phyloP scores from a whole-genome alignment of 2,888 invertebrate genomes.

The Thera obeliscata region DNA sequence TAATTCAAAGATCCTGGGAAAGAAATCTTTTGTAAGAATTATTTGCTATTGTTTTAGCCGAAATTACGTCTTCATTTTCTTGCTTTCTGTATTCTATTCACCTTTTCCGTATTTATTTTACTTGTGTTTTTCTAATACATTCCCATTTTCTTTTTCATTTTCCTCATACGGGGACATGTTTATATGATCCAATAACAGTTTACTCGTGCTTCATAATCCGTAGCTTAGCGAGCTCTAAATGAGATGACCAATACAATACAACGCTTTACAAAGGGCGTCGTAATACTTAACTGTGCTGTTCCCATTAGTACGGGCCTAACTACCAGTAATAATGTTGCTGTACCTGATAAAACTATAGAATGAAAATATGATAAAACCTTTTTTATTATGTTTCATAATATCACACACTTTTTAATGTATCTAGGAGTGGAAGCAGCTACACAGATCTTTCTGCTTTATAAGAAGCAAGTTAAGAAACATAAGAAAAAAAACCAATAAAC shows the following conservation, averaged over 20 bases:
- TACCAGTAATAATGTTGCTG: conserved; percentile 2
- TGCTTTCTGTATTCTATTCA: neutral
- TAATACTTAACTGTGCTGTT: conserved; percentile 14
- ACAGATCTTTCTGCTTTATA: too few species aligned
- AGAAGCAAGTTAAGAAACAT: too few species aligned
- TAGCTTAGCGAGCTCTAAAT: conserved; percentile 8
- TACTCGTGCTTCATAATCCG: conserved; percentile 15
- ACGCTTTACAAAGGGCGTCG: conserved; percentile 6
- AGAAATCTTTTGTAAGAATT: conserved; percentile 1
- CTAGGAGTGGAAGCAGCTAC: too few species aligned
- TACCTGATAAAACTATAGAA: neutral
- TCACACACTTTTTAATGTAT: too few species aligned
- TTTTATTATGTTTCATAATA: too few species aligned
- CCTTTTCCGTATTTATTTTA: conserved; percentile 4
- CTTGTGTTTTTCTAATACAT: neutral
- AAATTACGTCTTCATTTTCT: neutral
- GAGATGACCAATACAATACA: conserved; percentile 11
- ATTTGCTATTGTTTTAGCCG: conserved; percentile 7
- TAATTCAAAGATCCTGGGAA: neutral
- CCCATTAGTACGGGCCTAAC: conserved; percentile 11
- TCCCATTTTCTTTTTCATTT: conserved; percentile 8
- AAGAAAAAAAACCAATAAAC: too few species aligned
- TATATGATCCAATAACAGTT: conserved; percentile 18
- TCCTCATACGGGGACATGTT: conserved; percentile 7
- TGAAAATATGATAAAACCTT: too few species aligned